Evolutionary conservation across 2,113 vertebrate species (phyloP).

Genomic region (Chauna torquata): DNA sequence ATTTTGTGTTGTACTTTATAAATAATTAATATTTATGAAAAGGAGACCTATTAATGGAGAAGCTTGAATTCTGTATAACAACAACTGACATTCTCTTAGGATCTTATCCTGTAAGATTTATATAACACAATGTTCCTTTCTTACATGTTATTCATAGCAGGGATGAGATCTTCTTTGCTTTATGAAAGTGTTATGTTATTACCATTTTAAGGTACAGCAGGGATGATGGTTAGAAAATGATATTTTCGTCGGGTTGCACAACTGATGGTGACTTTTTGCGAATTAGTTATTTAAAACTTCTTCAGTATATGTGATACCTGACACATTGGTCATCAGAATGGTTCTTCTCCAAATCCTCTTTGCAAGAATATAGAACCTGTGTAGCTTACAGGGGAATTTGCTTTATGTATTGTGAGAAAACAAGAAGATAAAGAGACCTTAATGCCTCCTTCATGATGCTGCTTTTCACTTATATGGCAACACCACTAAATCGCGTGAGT

Average conservation of each 20-base stretch:
- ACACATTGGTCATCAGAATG: neutral
- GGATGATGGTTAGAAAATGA: neutral
- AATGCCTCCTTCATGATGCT: neutral
- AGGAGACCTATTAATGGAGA: neutral
- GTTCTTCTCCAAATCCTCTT: neutral
- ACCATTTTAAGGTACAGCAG: neutral
- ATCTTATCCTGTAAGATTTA: neutral
- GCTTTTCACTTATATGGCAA: neutral
- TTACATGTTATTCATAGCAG: neutral
- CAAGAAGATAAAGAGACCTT: neutral
- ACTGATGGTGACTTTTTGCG: accelerated
- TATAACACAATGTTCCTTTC: accelerated
- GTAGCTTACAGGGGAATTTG: neutral
- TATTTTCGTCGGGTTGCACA: neutral
- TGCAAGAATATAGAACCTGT: neutral
- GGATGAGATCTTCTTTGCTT: neutral
- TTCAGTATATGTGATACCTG: neutral
- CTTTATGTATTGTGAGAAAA: neutral
- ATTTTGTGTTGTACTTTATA: neutral
- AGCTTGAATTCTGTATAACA: neutral
- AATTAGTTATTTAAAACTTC: neutral
- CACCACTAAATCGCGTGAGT: neutral
- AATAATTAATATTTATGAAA: neutral
- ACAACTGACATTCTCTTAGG: neutral
- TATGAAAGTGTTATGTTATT: neutral